A percentile compares a stretch with the other conserved stretches of the same genome.
These are phyloP conservation scores for Anastrepha ludens DNA, from an alignment of 1,140 invertebrate genomes.

Conservation along the genomic window DNA sequence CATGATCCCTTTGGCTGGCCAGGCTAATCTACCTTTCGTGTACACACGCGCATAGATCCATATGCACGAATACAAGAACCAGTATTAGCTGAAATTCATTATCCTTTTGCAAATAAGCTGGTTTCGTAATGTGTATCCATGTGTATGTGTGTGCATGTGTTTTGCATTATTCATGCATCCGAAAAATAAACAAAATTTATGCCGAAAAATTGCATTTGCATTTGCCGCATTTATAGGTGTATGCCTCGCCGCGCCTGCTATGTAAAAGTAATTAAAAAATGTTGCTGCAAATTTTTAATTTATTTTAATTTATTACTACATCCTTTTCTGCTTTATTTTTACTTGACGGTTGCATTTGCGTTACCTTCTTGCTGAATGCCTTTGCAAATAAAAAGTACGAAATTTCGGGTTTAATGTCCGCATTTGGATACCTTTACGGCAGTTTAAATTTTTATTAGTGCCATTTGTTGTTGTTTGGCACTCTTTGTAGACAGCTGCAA, in stretches of 20 bases:
- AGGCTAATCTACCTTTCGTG: background rate
- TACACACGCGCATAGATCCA: background rate
- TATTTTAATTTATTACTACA: constrained; percentile 36
- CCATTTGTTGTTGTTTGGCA: background rate
- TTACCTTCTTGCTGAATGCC: too few species aligned
- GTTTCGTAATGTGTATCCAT: background rate
- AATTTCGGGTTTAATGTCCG: constrained; percentile 38
- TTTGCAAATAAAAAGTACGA: background rate
- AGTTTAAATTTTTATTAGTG: constrained; percentile 24
- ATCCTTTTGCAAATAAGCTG: background rate
- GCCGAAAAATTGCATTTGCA: background rate
- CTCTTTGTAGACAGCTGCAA: constrained; percentile 21
- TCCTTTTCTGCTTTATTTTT: too few species aligned
- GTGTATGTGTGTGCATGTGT: background rate
- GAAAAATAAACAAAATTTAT: constrained; percentile 16
- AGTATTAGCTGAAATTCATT: constrained; percentile 11
- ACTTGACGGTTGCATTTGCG: too few species aligned
- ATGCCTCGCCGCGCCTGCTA: background rate
- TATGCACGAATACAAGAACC: background rate
- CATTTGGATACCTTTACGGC: constrained; percentile 18
- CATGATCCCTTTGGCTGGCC: background rate
- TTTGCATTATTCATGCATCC: background rate
- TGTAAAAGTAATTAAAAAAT: constrained; percentile 44
- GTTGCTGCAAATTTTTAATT: constrained; percentile 44
- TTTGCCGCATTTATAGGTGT: background rate